A percentile compares a stretch with the other conserved stretches of the same genome.
phyloP scores from a whole-genome alignment of 2,888 invertebrate species.

The Drosophila parthenogenetica region DNA sequence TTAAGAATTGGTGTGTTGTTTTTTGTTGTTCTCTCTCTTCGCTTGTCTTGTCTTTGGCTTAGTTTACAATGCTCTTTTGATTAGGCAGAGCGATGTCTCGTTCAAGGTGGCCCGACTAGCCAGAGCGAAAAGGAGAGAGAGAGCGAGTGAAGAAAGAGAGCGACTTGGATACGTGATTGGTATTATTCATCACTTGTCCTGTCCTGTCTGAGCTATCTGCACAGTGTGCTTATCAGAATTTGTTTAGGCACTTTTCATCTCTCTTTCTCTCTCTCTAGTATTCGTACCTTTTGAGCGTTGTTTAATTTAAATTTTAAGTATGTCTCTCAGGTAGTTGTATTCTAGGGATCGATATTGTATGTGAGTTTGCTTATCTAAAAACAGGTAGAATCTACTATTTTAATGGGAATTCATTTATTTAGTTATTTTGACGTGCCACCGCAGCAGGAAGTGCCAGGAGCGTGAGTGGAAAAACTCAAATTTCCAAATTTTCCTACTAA shows the following conservation, averaged over 20 bases:
- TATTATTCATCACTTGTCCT: conserved; percentile 81
- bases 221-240: conserved; percentile 66
- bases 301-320: conserved; percentile 80
- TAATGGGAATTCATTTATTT: conserved; percentile 67
- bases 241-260: conserved; percentile 65
- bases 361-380: conserved; percentile 58
- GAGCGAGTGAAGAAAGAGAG: background rate
- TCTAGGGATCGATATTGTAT: conserved; percentile 18
- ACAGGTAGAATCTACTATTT: conserved; percentile 61
- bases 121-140: background rate
- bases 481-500: conserved; percentile 63
- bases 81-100: conserved; percentile 54
- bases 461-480: conserved; percentile 37
- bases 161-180: conserved; percentile 74
- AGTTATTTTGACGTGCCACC: conserved; percentile 47
- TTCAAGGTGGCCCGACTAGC: conserved; percentile 43
- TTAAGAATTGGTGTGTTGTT: conserved; percentile 60
- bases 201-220: conserved; percentile 41
- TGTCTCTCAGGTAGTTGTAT: conserved; percentile 58
- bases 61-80: conserved; percentile 77
- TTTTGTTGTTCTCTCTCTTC: conserved; percentile 31
- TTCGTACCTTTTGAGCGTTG: conserved; percentile 36
- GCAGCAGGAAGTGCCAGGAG: conserved; percentile 39
- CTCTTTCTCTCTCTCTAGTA: background rate
- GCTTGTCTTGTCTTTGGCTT: conserved; percentile 68